Conservation (phyloP, 2,888 invertebrate genomes). For the Idaea aversata region DNA sequence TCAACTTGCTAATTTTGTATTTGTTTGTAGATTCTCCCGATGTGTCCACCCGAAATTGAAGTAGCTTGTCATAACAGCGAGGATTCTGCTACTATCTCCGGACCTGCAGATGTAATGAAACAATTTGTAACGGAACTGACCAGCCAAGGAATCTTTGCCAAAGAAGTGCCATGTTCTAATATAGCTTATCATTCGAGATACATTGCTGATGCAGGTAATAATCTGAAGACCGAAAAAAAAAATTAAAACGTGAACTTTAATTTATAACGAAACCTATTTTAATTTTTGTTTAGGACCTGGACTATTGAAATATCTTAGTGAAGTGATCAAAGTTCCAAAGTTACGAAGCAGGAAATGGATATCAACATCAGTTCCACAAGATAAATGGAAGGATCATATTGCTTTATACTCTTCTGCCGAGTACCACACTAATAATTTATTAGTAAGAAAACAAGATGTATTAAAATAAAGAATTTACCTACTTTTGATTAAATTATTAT, state of each 20-base stretch:
- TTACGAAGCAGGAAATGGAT: conserved; percentile 87
- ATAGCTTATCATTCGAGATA: conserved; percentile 93
- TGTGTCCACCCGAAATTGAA: conserved; percentile 82
- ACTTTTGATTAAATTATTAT: not conserved
- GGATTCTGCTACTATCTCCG: conserved; percentile 89
- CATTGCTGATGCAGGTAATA: conserved; percentile 81
- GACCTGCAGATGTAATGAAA: conserved; percentile 82
- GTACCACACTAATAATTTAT: conserved; percentile 91
- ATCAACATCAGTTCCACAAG: conserved; percentile 87
- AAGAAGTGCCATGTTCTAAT: conserved; percentile 83
- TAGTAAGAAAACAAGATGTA: conserved; percentile 59
- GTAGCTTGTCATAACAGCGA: conserved; percentile 90
- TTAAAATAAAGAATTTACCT: not conserved
- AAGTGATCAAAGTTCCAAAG: conserved; percentile 82
- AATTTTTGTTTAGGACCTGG: conserved; percentile 39
- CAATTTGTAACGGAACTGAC: conserved; percentile 74
- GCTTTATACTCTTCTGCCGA: conserved; percentile 86
- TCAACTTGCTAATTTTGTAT: not conserved
- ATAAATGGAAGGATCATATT: conserved; percentile 41
- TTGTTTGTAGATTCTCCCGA: conserved; percentile 32
- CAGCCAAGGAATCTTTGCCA: conserved; percentile 51
- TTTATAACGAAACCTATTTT: not conserved
- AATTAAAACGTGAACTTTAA: not conserved
- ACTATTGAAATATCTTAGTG: conserved; percentile 79
- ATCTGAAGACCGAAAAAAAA: not conserved